Base-by-base conservation (phyloP, 2,797 vertebrate species). In the Epinephelus awoara region DNA sequence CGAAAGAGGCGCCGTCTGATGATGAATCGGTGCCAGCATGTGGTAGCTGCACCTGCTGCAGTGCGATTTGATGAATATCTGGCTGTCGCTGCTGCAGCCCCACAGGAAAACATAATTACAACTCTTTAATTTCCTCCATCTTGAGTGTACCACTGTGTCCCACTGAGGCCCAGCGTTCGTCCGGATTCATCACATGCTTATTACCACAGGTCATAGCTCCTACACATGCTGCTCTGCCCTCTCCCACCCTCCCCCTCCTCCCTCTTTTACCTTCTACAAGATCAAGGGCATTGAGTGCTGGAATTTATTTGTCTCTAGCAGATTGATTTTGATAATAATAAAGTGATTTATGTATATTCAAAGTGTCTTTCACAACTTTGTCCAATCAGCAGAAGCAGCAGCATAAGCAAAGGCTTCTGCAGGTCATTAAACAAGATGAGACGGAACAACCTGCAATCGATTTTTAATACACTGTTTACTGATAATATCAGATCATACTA, bases 31-130 rank as follows among this genome's bases (percentile, higher is more conserved):
- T 56, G 51, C 54, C 29, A 85, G 67, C 78, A 69, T 70, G 84
- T 75, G 82, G 80, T 21, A 18, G 42, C 23, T 17, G 12, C 86
- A 89, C 80, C 87, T 87, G 92, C 91, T 80, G 80, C 80, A 50
- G 55, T 8, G 65, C 2, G 2, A 80, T 82, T 76, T 91, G 87
- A 91, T 90, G 86, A 94, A 90, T 91, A 90, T 91, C 80, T 82
- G 78, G 67, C 82, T 89, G 89, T 89, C 80, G 72, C 52, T 49
- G 76, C 56, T 9, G 75, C 59, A 67, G 64, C 80, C 85, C 76
- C 78, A 67, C 69, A 85, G 86, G 89, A 91, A 84, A 85, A 85
- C 56, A 85, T 84, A 88, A 89, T 90, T 88, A 88, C 75, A 88
- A 67, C 73, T 74, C 79, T 92, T 82, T 91, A 88, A 90, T 91